Evolutionary conservation across 2,888 invertebrate species (phyloP).

Genomic region (Gisinianus flammeolus): DNA sequence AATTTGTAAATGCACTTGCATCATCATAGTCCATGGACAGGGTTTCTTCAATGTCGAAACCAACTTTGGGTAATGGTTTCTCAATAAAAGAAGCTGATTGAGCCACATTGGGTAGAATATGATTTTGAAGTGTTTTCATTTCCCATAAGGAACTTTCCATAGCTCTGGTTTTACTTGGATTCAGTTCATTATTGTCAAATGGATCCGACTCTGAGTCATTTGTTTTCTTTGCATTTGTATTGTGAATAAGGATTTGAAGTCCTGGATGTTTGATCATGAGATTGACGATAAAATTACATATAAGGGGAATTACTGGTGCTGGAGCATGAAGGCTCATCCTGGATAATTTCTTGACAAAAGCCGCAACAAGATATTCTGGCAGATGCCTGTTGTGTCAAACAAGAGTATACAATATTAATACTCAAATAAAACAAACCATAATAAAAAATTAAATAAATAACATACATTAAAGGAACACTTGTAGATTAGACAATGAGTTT

Average conservation of each 20-base stretch:
- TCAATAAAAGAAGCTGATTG: conserved; percentile 75
- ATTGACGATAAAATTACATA: conserved; percentile 84
- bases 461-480: background rate
- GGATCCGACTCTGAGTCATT: conserved; percentile 71
- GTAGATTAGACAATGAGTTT: background rate
- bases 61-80: conserved; percentile 70
- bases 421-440: too few species aligned
- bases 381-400: conserved; percentile 71
- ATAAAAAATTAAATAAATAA: background rate
- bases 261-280: conserved; percentile 84
- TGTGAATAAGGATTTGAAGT: conserved; percentile 63
- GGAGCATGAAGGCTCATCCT: conserved; percentile 83
- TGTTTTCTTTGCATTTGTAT: conserved; percentile 30
- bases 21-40: conserved; percentile 72
- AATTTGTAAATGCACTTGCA: conserved; percentile 63
- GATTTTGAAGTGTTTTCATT: conserved; percentile 76
- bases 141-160: conserved; percentile 93
- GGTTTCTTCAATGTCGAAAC: conserved; percentile 72
- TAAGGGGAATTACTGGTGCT: conserved; percentile 75
- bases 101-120: conserved; percentile 74
- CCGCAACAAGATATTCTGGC: conserved; percentile 87
- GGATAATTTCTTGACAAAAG: conserved; percentile 88
- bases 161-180: conserved; percentile 80
- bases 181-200: conserved; percentile 80
- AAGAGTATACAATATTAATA: background rate